Evolutionary conservation across 2,888 invertebrate species (phyloP), one percentile per base, ranked within the genome.

Genomic region (Schrankia costaestrigalis): DNA sequence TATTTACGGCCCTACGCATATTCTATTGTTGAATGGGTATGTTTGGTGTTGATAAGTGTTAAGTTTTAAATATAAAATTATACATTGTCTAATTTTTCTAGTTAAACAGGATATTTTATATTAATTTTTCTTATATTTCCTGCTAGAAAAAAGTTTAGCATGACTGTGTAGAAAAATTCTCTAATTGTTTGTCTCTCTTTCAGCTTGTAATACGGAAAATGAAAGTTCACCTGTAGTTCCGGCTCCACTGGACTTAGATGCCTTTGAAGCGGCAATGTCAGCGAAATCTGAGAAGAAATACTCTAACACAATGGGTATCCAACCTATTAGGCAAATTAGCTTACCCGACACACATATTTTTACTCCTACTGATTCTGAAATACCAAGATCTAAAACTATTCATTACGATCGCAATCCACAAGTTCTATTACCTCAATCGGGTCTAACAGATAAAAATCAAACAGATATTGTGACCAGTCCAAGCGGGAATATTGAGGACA

Each of bases 341-440:
- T 65, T 89, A 39, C 88, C 89, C 6, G 89, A 89, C 41, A 89
- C 89, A 12, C 89, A 89, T 56, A 89, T 89, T 32, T 89, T 86
- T 51, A 89, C 89, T 34, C 89, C 89, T 3, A 85, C 85, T 14
- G 85, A 89, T 57, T 89, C 88, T 0, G 86, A 88, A 66, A 86
- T 79, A 33, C 89, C 89, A 15, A 75, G 86, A 44, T 88, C 88
- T 15, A 88, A 86, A 68, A 89, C 87, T 11, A 88, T 88, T 30
- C 88, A 89, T 55, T 87, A 89, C 43, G 75, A 80, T 41, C 70
- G 46, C 30, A 61, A 53, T 26, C 66, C 76, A n/a, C 46, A 71
- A 7, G 64, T 74, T 12, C 58, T 82, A n/a, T 44, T 79, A 21
- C 72, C 79, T 10, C 73, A 77, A 43, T 38, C 63, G 19, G 38